Percentiles rank a stretch among this genome's conserved stretches.
Evolutionary conservation across 2,888 invertebrate species (phyloP).

Genomic region (Trachelus troglodyta): DNA sequence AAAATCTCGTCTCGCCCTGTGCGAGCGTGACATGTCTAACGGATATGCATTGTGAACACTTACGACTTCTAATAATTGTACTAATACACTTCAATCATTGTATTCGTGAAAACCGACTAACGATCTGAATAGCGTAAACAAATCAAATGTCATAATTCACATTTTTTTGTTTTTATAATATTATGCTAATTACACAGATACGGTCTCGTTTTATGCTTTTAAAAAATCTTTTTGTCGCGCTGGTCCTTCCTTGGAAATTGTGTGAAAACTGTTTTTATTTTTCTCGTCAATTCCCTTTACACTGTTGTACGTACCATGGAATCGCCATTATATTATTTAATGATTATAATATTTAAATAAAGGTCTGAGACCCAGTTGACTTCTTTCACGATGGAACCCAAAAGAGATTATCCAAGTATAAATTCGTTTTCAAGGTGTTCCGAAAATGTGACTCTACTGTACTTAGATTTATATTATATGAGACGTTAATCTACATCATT

Average conservation of each 20-base stretch:
- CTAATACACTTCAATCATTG: background rate
- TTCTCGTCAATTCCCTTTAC: background rate
- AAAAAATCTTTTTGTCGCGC: background rate
- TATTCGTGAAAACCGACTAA: background rate
- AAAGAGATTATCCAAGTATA: background rate
- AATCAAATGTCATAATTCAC: slow-evolving; percentile 7
- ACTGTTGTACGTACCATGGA: background rate
- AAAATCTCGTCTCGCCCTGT: background rate
- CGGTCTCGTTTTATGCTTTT: background rate
- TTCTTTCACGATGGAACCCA: background rate
- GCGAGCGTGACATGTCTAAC: background rate
- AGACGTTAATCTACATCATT: background rate
- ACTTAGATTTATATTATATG: background rate
- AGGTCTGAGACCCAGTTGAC: background rate
- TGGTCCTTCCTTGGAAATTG: background rate
- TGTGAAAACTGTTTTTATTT: background rate
- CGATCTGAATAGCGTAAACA: slow-evolving; percentile 3
- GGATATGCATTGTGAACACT: background rate
- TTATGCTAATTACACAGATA: background rate
- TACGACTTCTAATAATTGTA: background rate
- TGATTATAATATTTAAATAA: background rate
- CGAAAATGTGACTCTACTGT: background rate
- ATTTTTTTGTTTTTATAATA: background rate
- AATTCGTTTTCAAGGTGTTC: background rate
- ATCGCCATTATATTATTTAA: slow-evolving; percentile 7